Conservation (phyloP, 2,113 vertebrate species). For the Aldabrachelys gigantea region DNA sequence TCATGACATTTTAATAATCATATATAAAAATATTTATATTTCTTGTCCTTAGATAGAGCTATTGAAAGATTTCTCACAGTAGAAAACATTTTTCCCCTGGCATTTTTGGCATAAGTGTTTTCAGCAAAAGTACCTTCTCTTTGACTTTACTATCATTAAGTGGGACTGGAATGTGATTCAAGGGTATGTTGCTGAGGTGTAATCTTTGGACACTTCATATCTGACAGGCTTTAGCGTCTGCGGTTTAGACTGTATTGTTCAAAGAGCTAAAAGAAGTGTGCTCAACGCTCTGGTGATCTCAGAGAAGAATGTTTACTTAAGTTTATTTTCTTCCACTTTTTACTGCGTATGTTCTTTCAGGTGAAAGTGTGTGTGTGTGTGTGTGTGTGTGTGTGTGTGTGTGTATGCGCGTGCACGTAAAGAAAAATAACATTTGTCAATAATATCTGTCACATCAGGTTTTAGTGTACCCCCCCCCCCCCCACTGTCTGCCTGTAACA, state of each 20-base stretch:
- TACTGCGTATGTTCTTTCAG: conserved; percentile 5
- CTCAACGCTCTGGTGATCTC: conserved; percentile 2
- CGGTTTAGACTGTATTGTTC: background rate
- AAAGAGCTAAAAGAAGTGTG: background rate
- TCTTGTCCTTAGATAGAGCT: background rate
- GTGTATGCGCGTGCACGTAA: rapidly evolving
- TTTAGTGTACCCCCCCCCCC: background rate
- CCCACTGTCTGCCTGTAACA: too few species aligned
- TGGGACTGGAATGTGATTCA: background rate
- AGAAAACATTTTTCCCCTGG: conserved; percentile 16
- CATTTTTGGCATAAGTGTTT: conserved; percentile 16
- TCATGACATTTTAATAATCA: background rate
- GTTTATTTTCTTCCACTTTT: conserved; percentile 23
- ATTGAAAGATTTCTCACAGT: background rate
- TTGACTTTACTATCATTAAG: background rate
- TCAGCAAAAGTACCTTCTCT: conserved; percentile 40
- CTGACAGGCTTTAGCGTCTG: conserved; percentile 8
- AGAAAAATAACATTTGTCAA: background rate
- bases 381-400: background rate
- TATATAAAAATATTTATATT: background rate
- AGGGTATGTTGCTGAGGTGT: background rate
- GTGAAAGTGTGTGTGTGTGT: background rate
- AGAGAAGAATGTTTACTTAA: background rate
- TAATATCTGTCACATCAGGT: background rate
- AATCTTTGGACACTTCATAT: background rate